These are phyloP conservation scores for Puffinus mauretanicus DNA, from an alignment of 2,113 vertebrate species.

Conservation along the genomic window DNA sequence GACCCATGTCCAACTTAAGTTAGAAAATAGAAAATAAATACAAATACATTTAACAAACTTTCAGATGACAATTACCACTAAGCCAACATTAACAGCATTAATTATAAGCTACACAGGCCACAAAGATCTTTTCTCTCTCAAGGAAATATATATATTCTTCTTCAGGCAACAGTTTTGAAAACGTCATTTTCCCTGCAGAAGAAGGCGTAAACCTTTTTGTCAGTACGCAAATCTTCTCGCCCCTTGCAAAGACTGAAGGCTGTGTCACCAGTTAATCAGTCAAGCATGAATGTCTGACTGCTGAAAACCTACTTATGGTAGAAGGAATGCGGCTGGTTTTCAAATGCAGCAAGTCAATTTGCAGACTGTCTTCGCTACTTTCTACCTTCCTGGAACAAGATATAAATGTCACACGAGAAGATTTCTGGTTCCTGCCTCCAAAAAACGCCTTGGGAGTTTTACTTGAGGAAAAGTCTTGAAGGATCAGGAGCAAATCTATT, in stretches of 20 bases:
- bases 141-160: neutral
- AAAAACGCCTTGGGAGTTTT: neutral
- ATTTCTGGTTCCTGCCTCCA: neutral
- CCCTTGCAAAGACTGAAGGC: neutral
- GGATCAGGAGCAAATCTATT: neutral
- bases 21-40: neutral
- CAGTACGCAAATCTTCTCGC: neutral
- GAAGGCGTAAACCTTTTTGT: neutral
- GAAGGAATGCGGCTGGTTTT: neutral
- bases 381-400: neutral
- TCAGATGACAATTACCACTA: neutral
- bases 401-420: neutral
- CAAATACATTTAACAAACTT: neutral
- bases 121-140: neutral
- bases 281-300: accelerated
- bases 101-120: neutral
- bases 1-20: neutral
- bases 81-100: neutral
- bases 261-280: neutral
- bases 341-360: neutral
- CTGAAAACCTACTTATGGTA: neutral
- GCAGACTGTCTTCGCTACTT: neutral
- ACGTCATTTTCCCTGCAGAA: neutral
- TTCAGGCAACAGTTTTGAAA: neutral
- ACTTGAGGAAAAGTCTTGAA: neutral